These are phyloP conservation scores for Macrotis lagotis DNA, from an alignment of 2,113 vertebrate genomes.

Conservation along the genomic window DNA sequence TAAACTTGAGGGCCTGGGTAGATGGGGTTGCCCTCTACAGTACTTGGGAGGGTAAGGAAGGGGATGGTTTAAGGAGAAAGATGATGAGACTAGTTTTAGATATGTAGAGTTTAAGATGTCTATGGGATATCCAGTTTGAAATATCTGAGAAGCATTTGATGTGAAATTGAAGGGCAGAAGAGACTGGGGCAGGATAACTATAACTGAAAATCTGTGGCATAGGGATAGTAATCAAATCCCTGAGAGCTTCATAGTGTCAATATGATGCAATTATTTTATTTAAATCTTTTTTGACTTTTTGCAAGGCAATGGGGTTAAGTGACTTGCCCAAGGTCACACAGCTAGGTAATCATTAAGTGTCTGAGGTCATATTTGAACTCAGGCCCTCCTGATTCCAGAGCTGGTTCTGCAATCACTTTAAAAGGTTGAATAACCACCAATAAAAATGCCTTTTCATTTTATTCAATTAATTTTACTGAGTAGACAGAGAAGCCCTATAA, in stretches of 20 bases:
- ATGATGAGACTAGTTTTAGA: neutral
- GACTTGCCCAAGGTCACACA: no score
- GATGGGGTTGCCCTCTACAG: neutral
- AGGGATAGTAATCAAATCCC: neutral
- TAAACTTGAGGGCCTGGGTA: neutral
- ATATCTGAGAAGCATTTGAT: neutral
- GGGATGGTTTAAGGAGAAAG: neutral
- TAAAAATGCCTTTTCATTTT: constrained; percentile 9
- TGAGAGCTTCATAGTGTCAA: neutral
- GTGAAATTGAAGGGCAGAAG: neutral
- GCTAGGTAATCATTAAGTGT: no score
- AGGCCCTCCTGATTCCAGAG: no score
- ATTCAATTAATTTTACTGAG: neutral
- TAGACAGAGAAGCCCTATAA: neutral
- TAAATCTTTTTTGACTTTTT: no score
- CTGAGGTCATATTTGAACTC: no score
- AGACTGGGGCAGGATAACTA: neutral
- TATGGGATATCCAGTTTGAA: neutral
- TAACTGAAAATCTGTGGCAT: neutral
- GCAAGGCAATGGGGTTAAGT: no score
- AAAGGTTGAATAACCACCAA: neutral
- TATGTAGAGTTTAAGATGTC: neutral
- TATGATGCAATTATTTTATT: neutral
- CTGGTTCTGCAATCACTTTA: no score
- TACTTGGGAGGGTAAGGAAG: neutral